Conservation (phyloP, 92 coral and sea anemone species). For the Zoanthus solanderi region DNA sequence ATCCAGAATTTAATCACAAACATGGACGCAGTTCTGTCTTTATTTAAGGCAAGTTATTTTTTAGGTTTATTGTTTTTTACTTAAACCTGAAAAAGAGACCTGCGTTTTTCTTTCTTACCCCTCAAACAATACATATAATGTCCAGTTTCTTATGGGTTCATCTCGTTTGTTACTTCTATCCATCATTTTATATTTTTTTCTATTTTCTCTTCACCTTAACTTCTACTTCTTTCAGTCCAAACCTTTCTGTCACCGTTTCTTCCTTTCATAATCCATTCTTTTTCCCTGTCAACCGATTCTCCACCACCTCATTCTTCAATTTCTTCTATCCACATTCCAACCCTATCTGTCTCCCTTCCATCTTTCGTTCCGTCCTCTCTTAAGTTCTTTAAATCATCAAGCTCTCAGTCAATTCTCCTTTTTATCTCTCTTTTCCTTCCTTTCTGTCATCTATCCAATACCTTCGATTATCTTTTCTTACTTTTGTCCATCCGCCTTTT, state of each 20-base stretch:
- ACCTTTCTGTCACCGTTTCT: not conserved
- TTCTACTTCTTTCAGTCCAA: not conserved
- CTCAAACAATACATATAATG: too few relatives aligned
- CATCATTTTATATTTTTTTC: not conserved
- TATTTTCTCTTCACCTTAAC: not conserved
- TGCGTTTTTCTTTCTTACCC: too few relatives aligned
- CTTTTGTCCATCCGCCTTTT: not conserved
- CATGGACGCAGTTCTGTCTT: conserved; percentile 81
- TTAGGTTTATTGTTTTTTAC: not conserved
- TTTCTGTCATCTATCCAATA: not conserved
- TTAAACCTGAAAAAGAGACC: too few relatives aligned
- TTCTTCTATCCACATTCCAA: not conserved
- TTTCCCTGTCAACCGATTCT: not conserved
- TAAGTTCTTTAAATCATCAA: not conserved
- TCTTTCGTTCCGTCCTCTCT: not conserved
- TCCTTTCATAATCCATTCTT: not conserved
- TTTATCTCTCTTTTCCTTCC: not conserved
- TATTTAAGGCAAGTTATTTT: conserved; percentile 77
- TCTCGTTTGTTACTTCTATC: not conserved
- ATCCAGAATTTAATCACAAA: conserved; percentile 94
- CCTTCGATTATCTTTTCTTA: not conserved
- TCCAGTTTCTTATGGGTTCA: not conserved
- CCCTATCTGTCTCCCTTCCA: not conserved
- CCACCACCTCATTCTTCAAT: not conserved
- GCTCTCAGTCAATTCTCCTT: not conserved